Conservation (phyloP, 2,113 vertebrate genomes). For the Eretmochelys imbricata region DNA sequence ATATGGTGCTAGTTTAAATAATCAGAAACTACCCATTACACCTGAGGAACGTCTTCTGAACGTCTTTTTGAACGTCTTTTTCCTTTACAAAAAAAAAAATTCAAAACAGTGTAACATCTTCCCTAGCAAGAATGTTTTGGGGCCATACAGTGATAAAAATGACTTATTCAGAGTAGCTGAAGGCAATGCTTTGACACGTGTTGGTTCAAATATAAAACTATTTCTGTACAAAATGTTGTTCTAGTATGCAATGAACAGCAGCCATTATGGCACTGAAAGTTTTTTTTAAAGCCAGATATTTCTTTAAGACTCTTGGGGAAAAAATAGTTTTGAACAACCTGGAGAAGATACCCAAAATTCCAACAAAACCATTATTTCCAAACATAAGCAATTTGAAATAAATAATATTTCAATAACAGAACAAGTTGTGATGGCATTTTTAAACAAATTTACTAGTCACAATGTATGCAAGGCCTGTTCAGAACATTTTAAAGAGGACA, state of each 20-base stretch:
- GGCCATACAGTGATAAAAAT: neutral
- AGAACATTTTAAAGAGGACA: neutral
- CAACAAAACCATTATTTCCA: neutral
- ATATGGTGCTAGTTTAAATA: neutral
- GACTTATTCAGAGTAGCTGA: neutral
- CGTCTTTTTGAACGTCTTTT: neutral
- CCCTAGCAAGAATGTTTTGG: neutral
- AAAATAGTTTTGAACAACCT: neutral
- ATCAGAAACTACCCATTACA: neutral
- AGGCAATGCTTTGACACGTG: neutral
- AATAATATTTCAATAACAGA: neutral
- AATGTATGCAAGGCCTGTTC: neutral
- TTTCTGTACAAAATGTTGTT: neutral
- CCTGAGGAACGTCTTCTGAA: fast-evolving
- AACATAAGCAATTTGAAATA: neutral
- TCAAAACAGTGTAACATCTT: neutral
- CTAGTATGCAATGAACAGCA: neutral
- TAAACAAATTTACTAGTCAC: neutral
- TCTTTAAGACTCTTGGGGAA: neutral
- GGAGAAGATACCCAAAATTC: neutral
- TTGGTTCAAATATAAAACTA: neutral
- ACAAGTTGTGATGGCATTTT: neutral
- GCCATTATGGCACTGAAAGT: neutral
- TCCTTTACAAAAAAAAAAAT: neutral
- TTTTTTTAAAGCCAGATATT: neutral